Evolutionary conservation across 2,797 vertebrate species (phyloP).

Genomic region (Sebastes paucispinis): DNA sequence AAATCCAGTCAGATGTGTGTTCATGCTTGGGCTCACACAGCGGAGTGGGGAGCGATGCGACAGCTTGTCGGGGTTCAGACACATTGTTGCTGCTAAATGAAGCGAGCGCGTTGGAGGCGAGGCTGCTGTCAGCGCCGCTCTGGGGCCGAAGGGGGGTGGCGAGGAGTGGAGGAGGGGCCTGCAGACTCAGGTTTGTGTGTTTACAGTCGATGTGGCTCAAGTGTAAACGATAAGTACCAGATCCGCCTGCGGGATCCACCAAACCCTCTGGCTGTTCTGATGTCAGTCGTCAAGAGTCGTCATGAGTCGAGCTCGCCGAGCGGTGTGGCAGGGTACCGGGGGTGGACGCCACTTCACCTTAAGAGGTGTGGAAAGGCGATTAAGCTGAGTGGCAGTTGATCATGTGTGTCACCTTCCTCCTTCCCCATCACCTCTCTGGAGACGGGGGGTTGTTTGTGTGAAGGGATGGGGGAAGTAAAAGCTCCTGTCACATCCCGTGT

Average conservation of each 20-base stretch:
- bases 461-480: slow-evolving; percentile 68
- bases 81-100: slow-evolving; percentile 82
- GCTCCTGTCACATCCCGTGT: slow-evolving; percentile 80
- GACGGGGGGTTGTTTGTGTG: slow-evolving; percentile 4
- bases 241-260: slow-evolving; percentile 20
- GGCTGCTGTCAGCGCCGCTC: slow-evolving; percentile 56
- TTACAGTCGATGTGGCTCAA: slow-evolving; percentile 56
- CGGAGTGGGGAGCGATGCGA: slow-evolving; percentile 55
- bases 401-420: slow-evolving; percentile 34
- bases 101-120: slow-evolving; percentile 66
- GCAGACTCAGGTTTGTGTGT: slow-evolving; percentile 53
- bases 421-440: background rate
- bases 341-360: slow-evolving; percentile 75
- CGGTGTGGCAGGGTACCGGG: slow-evolving; percentile 53
- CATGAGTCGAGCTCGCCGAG: slow-evolving; percentile 19
- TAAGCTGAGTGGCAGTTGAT: slow-evolving; percentile 56
- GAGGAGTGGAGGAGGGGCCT: background rate
- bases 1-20: slow-evolving; percentile 44
- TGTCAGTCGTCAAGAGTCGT: slow-evolving; percentile 28
- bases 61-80: slow-evolving; percentile 74
- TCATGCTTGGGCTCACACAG: slow-evolving; percentile 58
- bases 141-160: background rate
- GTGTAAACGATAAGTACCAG: slow-evolving; percentile 64
- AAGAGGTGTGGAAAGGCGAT: slow-evolving; percentile 74
- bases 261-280: slow-evolving; percentile 22